phyloP scores from a whole-genome alignment of 2,113 vertebrate genomes.

The Rallus limicola region DNA sequence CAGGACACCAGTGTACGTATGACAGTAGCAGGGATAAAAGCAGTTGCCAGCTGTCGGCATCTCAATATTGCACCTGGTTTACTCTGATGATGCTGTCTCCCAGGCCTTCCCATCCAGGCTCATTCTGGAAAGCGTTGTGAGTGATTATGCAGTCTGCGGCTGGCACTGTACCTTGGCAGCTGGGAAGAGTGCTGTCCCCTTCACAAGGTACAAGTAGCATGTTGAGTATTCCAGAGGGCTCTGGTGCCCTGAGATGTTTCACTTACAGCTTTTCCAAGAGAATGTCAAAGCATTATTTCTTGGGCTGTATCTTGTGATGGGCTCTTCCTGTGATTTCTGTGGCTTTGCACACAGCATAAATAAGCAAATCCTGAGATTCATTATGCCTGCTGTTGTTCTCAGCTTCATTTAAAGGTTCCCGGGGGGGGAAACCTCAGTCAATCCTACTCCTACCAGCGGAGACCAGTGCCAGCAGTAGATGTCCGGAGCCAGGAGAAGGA shows the following conservation, averaged over 20 bases:
- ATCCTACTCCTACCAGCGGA: no score
- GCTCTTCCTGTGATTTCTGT: not conserved
- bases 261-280: not conserved
- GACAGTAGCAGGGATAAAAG: not conserved
- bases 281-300: not conserved
- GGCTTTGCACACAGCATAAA: not conserved
- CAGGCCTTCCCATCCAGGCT: not conserved
- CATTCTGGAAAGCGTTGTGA: fast-evolving
- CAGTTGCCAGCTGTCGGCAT: not conserved
- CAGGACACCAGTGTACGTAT: not conserved
- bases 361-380: not conserved
- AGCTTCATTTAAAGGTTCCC: not conserved
- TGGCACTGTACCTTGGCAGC: not conserved
- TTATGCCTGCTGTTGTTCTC: no score
- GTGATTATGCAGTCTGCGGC: not conserved
- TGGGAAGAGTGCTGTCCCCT: not conserved
- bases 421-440: no score
- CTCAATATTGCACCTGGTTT: not conserved
- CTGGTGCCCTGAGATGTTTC: not conserved
- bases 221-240: not conserved
- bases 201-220: fast-evolving
- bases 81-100: not conserved
- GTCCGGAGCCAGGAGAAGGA: no score
- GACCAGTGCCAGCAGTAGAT: no score
- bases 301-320: not conserved